A percentile compares a stretch with the other conserved stretches of the same genome.
These are phyloP conservation scores for Hemibagrus guttatus DNA, from an alignment of 2,797 vertebrate species.

Conservation along the genomic window DNA sequence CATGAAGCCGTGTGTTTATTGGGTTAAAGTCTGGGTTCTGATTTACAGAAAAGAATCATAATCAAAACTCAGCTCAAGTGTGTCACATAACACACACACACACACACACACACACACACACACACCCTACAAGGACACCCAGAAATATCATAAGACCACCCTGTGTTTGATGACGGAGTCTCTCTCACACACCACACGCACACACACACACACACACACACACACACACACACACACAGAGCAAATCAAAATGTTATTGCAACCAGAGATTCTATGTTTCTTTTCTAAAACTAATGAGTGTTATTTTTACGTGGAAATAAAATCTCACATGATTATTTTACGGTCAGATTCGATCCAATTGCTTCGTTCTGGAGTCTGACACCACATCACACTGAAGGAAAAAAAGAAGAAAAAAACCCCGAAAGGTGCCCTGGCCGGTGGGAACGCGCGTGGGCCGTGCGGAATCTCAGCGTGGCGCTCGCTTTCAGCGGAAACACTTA, in stretches of 20 bases:
- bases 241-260: conserved; percentile 26
- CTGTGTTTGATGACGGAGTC: background rate
- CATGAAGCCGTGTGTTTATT: background rate
- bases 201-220: conserved; percentile 22
- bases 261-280: background rate
- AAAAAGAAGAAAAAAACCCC: background rate
- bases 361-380: background rate
- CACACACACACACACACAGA: conserved; percentile 35
- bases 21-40: background rate
- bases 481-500: conserved; percentile 11
- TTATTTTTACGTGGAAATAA: conserved; percentile 41
- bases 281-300: conserved; percentile 10
- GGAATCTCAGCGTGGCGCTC: background rate
- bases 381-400: background rate
- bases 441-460: background rate
- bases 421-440: background rate
- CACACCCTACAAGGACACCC: background rate
- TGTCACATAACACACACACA: background rate
- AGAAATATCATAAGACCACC: conserved; percentile 20
- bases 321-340: conserved; percentile 33
- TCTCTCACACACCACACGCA: background rate
- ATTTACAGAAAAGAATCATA: background rate
- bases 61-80: background rate
- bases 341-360: conserved; percentile 14
- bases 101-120: background rate